These are phyloP conservation scores for Crioceris asparagi DNA, from an alignment of 2,888 invertebrate genomes.

Conservation along the genomic window DNA sequence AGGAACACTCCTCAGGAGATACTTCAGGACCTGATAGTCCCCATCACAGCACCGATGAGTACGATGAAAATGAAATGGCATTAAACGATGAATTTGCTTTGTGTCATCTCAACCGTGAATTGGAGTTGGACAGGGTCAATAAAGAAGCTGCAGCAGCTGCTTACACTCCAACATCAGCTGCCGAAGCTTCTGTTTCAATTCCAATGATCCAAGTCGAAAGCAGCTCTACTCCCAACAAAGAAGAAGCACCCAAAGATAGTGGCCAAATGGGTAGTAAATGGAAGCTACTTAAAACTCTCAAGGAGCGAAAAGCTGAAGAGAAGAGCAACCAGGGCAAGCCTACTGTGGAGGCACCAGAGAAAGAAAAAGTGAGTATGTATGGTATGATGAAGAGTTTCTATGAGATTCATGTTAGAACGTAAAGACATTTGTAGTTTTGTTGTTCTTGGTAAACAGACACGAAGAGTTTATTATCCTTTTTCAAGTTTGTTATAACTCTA, in stretches of 20 bases:
- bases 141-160: background rate
- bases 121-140: conserved; percentile 17
- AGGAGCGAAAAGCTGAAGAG: conserved; percentile 83
- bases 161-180: background rate
- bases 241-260: conserved; percentile 32
- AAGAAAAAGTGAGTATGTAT: conserved; percentile 61
- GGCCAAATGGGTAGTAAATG: conserved; percentile 71
- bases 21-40: conserved; percentile 86
- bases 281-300: conserved; percentile 81
- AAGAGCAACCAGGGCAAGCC: conserved; percentile 61
- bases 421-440: too few species aligned
- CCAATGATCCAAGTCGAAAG: conserved; percentile 43
- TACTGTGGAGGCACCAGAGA: conserved; percentile 45
- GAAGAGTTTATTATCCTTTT: too few species aligned
- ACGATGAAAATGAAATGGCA: conserved; percentile 54
- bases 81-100: conserved; percentile 36
- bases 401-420: conserved; percentile 55
- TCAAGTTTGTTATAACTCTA: too few species aligned
- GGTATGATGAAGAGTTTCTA: conserved; percentile 59
- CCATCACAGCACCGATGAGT: conserved; percentile 60
- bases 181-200: too few species aligned
- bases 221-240: conserved; percentile 29
- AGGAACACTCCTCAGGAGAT: conserved; percentile 66
- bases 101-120: conserved; percentile 33
- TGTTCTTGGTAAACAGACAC: too few species aligned